These are phyloP conservation scores for Caenorhabditis sp. DNA, from an alignment of 2,888 invertebrate species.

Conservation along the genomic window DNA sequence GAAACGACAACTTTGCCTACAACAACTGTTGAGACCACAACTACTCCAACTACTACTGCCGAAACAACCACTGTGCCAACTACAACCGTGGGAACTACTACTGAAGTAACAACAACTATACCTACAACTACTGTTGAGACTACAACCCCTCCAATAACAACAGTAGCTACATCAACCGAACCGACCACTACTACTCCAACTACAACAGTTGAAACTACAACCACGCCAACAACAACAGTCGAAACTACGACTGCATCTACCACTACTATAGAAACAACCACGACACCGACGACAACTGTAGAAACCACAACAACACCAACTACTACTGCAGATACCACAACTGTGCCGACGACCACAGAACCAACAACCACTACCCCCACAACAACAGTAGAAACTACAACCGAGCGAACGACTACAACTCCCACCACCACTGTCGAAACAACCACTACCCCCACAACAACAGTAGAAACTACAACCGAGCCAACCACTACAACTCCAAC, in stretches of 20 bases:
- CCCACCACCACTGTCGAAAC: not conserved
- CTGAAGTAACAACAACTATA: not conserved
- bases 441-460: not conserved
- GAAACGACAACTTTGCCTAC: not conserved
- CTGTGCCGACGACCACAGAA: constrained; percentile 6
- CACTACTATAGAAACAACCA: constrained; percentile 7
- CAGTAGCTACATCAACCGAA: not conserved
- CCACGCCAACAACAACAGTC: not conserved
- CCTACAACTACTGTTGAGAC: not conserved
- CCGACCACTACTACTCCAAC: not conserved
- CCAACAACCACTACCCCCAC: constrained; percentile 12
- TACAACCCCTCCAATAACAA: not conserved
- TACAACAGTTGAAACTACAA: not conserved
- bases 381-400: constrained; percentile 5
- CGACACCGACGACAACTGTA: constrained; percentile 1
- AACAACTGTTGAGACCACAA: not conserved
- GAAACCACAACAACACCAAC: constrained; percentile 6
- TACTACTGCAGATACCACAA: constrained; percentile 9
- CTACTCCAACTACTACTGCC: not conserved
- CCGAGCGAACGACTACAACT: not conserved
- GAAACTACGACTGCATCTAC: constrained; percentile 4
- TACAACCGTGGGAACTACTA: not conserved
- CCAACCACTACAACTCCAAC: not conserved
- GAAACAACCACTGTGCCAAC: not conserved
- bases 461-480: not conserved